Evolutionary conservation across 2,113 vertebrate genomes (phyloP).

Genomic region (Protobothrops flavoviridis): DNA sequence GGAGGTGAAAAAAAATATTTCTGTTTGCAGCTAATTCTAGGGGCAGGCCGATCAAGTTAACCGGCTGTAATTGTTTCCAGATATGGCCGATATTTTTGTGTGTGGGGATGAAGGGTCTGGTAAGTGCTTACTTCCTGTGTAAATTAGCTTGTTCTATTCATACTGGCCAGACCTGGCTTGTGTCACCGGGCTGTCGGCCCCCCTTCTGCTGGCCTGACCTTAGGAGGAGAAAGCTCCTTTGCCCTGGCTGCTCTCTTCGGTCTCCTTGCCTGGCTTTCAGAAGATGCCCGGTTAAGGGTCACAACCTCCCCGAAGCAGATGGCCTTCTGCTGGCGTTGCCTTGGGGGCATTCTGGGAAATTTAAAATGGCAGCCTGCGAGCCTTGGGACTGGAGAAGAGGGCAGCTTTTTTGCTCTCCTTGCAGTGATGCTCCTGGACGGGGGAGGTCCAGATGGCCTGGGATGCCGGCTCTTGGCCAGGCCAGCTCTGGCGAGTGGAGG

Average conservation of each 20-base stretch:
- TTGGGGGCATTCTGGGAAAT: not conserved
- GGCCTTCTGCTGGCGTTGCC: not conserved
- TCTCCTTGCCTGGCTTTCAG: not conserved
- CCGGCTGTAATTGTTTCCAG: slow-evolving; percentile 94
- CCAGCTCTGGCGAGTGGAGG: not conserved
- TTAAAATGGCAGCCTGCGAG: not conserved
- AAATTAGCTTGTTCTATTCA: slow-evolving; percentile 86
- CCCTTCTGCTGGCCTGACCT: slow-evolving; percentile 19
- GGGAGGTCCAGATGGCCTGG: not conserved
- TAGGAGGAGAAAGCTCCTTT: slow-evolving; percentile 26
- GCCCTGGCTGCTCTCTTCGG: slow-evolving; percentile 33
- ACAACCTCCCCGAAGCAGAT: not conserved
- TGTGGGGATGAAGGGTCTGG: slow-evolving; percentile 83
- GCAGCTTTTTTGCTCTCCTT: not conserved
- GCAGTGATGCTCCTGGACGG: not conserved
- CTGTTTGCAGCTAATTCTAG: slow-evolving; percentile 90
- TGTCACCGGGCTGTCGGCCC: slow-evolving; percentile 71
- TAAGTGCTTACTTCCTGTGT: slow-evolving; percentile 95
- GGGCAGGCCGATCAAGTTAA: slow-evolving; percentile 94
- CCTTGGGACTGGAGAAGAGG: not conserved
- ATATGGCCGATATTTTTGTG: slow-evolving; percentile 84
- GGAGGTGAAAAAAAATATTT: slow-evolving; percentile 77
- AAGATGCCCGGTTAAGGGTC: not conserved
- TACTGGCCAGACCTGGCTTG: slow-evolving; percentile 78
- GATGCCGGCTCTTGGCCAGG: not conserved